Conservation (phyloP, 1,140 invertebrate species). For the Ptiloglossa arizonensis region DNA sequence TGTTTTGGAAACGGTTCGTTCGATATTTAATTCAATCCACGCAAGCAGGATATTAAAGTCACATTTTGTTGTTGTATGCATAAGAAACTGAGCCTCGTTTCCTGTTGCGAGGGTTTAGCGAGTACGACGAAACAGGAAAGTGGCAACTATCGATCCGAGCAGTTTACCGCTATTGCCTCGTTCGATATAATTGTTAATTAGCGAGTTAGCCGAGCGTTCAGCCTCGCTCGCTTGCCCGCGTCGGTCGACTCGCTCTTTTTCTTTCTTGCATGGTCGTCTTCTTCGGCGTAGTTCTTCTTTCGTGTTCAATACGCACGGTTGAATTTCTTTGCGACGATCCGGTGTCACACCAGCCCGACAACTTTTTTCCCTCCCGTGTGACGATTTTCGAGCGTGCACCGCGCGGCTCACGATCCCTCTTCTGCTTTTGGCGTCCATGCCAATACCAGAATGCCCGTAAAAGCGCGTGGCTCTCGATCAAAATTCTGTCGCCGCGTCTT, state of each 20-base stretch:
- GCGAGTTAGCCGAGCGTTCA: slow-evolving; percentile 1
- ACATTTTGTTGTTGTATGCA: too few relatives aligned
- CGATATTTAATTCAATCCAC: too few relatives aligned
- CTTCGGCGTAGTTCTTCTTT: slow-evolving; percentile 12
- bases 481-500: neutral
- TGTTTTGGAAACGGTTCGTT: too few relatives aligned
- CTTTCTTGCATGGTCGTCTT: neutral
- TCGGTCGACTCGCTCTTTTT: neutral
- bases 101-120: neutral
- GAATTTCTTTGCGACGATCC: slow-evolving; percentile 39
- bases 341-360: slow-evolving; percentile 36
- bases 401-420: neutral
- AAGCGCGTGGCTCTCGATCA: neutral
- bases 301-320: slow-evolving; percentile 20
- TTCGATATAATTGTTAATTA: slow-evolving; percentile 30
- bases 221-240: neutral
- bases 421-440: neutral
- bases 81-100: neutral
- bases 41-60: neutral
- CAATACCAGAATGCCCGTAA: neutral
- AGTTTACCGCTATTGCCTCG: slow-evolving; percentile 19
- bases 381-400: slow-evolving; percentile 20
- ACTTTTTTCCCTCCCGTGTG: slow-evolving; percentile 31
- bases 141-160: slow-evolving; percentile 3
- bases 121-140: neutral